Evolutionary conservation across 2,888 invertebrate species (phyloP), one percentile per base, ranked within the genome.

Genomic region (Nomada ruficornis): DNA sequence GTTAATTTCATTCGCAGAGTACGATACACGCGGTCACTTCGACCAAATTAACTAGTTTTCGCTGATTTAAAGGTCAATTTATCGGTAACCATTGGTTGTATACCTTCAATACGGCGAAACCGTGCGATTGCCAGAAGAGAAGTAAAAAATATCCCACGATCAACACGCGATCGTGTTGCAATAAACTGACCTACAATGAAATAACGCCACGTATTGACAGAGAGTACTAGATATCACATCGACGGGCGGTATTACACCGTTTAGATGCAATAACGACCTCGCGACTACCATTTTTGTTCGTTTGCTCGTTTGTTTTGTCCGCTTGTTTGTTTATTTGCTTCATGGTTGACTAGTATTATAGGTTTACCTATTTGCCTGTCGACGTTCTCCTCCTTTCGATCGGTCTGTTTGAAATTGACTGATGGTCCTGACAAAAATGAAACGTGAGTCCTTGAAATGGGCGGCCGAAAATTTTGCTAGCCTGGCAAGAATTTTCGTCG

Each of bases 61-160:
- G 47, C n/a, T 67, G 88, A 88, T 88, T 86, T 82, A 86, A 76
- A 67, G 72, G 80, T 75, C 78, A 73, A 85, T 83, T 83, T 83
- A 85, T 82, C 69, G 78, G 70, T 63, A 79, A 77, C 83, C 47
- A 79, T 80, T 83, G 82, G 85, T 84, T 77, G 79, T 71, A 75
- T 84, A 77, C 79, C 74, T 62, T 70, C 47, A 13, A 11, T 3
- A 0, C 42, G 5, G 2, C 18, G 55, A 9, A 23, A 52, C 5
- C n/a, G 10, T 55, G 18, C n/a, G 54, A 29, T 44, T 1, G 52
- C 18, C 15, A 60, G 54, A 78, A 68, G 74, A 63, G 1, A 44
- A n/a, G 44, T 47, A 26, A 52, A 52, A 52, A 77, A 81, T 65
- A 54, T 77, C 68, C 73, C 52, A 52, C 77, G 80, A 42, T 76